Evolutionary conservation across 2,113 vertebrate genomes (phyloP), one percentile per base, ranked within the genome.

Genomic region (Ceuthmochares aereus): DNA sequence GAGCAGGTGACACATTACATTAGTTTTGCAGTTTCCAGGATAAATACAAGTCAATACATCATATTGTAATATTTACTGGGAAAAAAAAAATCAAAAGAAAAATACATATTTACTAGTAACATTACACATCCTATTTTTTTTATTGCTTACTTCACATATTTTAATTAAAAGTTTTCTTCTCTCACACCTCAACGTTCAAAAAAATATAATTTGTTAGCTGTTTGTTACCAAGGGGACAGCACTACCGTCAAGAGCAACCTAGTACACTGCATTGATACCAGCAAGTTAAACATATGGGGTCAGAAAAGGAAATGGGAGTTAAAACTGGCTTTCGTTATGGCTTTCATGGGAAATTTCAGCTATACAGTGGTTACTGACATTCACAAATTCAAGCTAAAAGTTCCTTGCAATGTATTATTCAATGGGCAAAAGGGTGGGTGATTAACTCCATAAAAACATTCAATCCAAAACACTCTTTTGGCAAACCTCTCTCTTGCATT

Each of bases 71-170:
- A 36, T 14, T 70, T 63, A 67, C 1, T 82, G 49, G 49, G 22
- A 49, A 63, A 74, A 90, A 90, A 78, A 72, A 66, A 74, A 58
- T 49, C 25, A 27, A 45, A 85, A 87, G 17, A 80, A 94, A 66
- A 90, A 85, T 34, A 94, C 1, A 1, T 72, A 63, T 76, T 87
- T 84, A 74, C 67, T 82, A 94, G 68, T 49, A 84, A 96, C 94
- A 96, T 75, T 14, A 87, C 49, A 64, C 5, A n/a, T 34, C 22
- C 43, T 68, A 60, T 70, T 69, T 25, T 64, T 82, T 87, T 93
- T 87, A 94, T 96, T 91, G 84, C 47, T 95, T 81, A 82, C 21
- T 86, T 84, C 76, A 95, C 34, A 10, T 55, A 78, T 62, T 95
- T 90, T 59, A 59, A 43, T 96, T 86, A 42, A 49, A 91, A 83